These are phyloP conservation scores for Tricholaema leucomelas DNA, from an alignment of 2,113 vertebrate species.

Conservation along the genomic window DNA sequence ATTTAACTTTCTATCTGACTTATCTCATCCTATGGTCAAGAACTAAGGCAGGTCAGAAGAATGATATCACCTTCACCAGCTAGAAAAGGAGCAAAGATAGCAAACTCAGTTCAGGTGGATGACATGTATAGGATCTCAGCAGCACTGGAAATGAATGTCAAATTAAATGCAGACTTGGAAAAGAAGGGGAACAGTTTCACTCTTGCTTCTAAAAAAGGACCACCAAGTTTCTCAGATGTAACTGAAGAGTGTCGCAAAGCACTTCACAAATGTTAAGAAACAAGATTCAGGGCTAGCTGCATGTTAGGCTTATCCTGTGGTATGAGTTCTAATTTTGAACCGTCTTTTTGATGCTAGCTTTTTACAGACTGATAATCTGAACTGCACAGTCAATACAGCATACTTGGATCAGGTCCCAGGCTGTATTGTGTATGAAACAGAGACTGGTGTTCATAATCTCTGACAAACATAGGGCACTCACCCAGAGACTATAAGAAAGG, in stretches of 20 bases:
- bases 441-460: neutral
- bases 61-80: neutral
- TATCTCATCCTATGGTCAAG: neutral
- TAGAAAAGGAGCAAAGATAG: neutral
- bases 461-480: slow-evolving; percentile 1
- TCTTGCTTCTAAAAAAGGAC: neutral
- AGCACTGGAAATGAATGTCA: neutral
- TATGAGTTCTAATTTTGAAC: neutral
- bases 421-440: neutral
- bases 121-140: neutral
- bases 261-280: neutral
- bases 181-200: neutral
- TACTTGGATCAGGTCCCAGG: neutral
- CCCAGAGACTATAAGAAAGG: slow-evolving; percentile 73
- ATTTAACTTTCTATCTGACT: neutral
- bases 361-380: neutral
- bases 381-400: neutral
- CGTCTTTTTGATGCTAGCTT: neutral
- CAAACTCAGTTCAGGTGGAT: neutral
- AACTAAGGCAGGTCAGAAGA: neutral
- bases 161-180: neutral
- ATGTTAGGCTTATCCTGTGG: neutral
- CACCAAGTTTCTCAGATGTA: neutral
- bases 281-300: neutral
- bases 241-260: neutral